Conservation (phyloP, 2,113 vertebrate genomes). For the Seriola quinqueradiata region DNA sequence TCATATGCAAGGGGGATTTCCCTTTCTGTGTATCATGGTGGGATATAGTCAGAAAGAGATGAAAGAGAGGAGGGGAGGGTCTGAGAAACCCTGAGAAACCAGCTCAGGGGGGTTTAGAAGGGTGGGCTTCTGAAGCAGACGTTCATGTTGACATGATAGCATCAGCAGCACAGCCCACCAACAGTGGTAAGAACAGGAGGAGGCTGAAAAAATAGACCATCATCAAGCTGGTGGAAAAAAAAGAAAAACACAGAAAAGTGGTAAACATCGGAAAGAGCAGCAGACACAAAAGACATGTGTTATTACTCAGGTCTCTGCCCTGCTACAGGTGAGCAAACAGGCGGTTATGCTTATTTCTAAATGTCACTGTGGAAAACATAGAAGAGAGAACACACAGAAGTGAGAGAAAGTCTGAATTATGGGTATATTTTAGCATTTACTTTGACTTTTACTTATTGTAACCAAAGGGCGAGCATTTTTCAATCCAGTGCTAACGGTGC, state of each 20-base stretch:
- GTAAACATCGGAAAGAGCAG: conserved; percentile 62
- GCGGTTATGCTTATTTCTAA: conserved; percentile 51
- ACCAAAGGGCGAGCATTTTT: not conserved
- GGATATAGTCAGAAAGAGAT: conserved; percentile 75
- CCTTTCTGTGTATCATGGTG: conserved; percentile 50
- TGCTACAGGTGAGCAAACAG: conserved; percentile 61
- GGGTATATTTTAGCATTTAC: not conserved
- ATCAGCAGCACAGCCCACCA: conserved; percentile 41
- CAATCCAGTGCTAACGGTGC: not conserved
- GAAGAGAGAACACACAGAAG: conserved; percentile 21
- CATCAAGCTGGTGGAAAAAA: conserved; percentile 54
- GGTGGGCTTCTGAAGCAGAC: conserved; percentile 20
- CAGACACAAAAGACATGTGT: conserved; percentile 57
- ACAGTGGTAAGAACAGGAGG: not conserved
- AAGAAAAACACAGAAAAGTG: conserved; percentile 39
- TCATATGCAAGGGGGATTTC: conserved; percentile 61
- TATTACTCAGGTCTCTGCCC: conserved; percentile 41
- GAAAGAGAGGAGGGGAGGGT: conserved; percentile 5
- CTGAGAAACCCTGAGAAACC: conserved; percentile 47
- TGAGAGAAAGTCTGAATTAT: conserved; percentile 33
- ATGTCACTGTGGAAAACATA: conserved; percentile 69
- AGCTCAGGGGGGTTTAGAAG: not conserved
- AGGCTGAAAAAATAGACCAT: conserved; percentile 31
- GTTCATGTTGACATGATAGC: not conserved
- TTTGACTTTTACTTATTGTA: not conserved